Evolutionary conservation across 2,888 invertebrate species (phyloP).

Genomic region (Erebia ligea): DNA sequence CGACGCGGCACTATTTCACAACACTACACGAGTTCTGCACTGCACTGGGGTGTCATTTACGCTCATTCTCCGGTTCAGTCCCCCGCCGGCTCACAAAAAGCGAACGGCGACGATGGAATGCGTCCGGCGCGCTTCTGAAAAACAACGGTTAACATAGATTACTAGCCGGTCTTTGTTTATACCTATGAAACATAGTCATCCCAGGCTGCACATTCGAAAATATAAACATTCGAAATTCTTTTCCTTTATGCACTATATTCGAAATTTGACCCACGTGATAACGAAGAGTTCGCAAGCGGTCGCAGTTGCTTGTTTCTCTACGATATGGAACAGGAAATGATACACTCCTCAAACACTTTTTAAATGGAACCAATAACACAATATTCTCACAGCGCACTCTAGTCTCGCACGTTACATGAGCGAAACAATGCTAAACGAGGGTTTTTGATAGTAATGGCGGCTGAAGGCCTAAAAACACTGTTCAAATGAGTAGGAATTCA

Average conservation of each 20-base stretch:
- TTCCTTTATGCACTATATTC: conserved; percentile 57
- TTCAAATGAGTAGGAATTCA: conserved; percentile 62
- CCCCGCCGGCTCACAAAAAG: conserved; percentile 66
- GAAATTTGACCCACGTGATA: conserved; percentile 83
- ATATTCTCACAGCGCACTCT: conserved; percentile 41
- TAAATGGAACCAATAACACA: conserved; percentile 39
- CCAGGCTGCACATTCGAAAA: conserved; percentile 39
- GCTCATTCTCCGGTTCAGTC: conserved; percentile 61
- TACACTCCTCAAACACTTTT: conserved; percentile 67
- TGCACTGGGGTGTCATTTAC: conserved; percentile 54
- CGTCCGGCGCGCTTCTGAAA: conserved; percentile 75
- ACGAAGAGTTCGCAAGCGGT: conserved; percentile 73
- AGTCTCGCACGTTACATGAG: conserved; percentile 20
- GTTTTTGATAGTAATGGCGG: conserved; percentile 76
- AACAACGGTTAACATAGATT: conserved; percentile 68
- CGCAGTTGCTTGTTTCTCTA: conserved; percentile 76
- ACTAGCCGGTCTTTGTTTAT: conserved; percentile 65
- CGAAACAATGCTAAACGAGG: conserved; percentile 7
- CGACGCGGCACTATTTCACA: conserved; percentile 58
- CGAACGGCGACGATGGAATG: conserved; percentile 53
- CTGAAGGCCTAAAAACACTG: conserved; percentile 73
- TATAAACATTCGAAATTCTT: conserved; percentile 47
- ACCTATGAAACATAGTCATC: conserved; percentile 46
- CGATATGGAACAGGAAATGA: conserved; percentile 79
- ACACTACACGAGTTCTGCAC: conserved; percentile 62